Base-by-base conservation (phyloP, 2,888 invertebrate species). In the Tetragonula carbonaria region DNA sequence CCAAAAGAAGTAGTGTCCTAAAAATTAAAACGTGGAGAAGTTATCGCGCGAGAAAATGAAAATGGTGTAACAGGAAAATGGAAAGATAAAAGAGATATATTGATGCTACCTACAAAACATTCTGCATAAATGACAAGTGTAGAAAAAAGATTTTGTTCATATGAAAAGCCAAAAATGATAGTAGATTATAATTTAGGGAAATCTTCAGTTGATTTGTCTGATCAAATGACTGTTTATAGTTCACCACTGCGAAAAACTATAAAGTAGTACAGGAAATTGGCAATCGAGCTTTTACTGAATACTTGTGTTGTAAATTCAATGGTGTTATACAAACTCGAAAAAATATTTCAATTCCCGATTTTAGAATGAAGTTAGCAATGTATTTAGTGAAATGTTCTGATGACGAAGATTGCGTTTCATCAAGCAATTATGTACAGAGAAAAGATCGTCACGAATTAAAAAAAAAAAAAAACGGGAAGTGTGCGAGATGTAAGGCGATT, bases 1-100 rank as follows among this genome's bases (percentile, higher is more conserved):
- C 8, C 57, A 28, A 11, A 1, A 62, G 38, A 74, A 66, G 62
- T 79, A 51, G 66, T 51, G 21, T 62, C 68, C 5, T n/a, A 70
- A 62, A 80, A 80, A 68, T 74, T 80, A 70, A 80, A 65, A 50
- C 53, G 45, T 28, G 70, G 74, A 38, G 50, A 80, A 70, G 2
- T 70, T 11, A 74, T 74, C 18, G 74, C 80, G 5, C 67, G 23
- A 0, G 74, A 80, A 68, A 80, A 74, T 70, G 28, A 28, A n/a
- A 57, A 74, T 0, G 38, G 63, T 2, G 38, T 68, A 62, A 68
- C 53, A 28, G 18, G 68, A 67, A 73, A 73, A 73, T 73, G 73
- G 59, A 73, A 78, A 33, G 38, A 51, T 28, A 73, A 73, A n/a
- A 63, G 73, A 67, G 59, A 38, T 21, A 3, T 11, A 21, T 55